Evolutionary conservation across 2,888 invertebrate species (phyloP), one percentile per base, ranked within the genome.

Genomic region (Platycheirus albimanus): DNA sequence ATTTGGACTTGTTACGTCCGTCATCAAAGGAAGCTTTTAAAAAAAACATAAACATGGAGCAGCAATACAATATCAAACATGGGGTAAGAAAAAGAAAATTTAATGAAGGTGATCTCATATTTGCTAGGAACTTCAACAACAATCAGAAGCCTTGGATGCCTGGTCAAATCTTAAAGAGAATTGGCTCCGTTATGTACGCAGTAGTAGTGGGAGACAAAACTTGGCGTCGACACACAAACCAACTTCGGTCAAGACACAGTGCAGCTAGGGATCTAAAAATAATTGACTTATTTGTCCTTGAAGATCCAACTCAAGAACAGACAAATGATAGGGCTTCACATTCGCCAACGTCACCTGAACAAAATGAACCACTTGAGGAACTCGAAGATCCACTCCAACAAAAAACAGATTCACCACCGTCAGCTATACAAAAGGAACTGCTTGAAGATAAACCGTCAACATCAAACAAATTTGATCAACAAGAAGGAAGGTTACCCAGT

Each of bases 201-300:
- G 45, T 69, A 1, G 20, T 36, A 69, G 41, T 56, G 17, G 69
- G 36, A 6, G 33, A n/a, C 7, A 56, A 56, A 45, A 47, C 56
- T 10, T 56, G 69, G 49, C 10, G 33, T 1, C 36, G 69, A 24
- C 56, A 69, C 41, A 7, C 33, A 20, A 69, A 69, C 38, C 47
- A 69, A 56, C 11, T 67, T 49, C 51, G 51, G n/a, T 51, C 24
- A 51, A 51, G 28, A 20, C 51, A 51, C 24, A 24, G 28, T 51
- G n/a, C 20, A 51, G 28, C 10, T 51, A 24, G 51, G 11, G 51
- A 51, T 51, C 51, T 51, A 11, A 51, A 51, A 11, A 51, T 51
- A 11, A 51, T 51, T 24, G n/a, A 51, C 51, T 13, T 20, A 11
- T 51, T 51, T 13, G 51, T 24, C 51, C 51, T 51, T 4, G 49